Percentiles rank a stretch among this genome's conserved stretches.
Conservation (phyloP, 2,797 vertebrate species). For the Ataeniobius toweri region DNA sequence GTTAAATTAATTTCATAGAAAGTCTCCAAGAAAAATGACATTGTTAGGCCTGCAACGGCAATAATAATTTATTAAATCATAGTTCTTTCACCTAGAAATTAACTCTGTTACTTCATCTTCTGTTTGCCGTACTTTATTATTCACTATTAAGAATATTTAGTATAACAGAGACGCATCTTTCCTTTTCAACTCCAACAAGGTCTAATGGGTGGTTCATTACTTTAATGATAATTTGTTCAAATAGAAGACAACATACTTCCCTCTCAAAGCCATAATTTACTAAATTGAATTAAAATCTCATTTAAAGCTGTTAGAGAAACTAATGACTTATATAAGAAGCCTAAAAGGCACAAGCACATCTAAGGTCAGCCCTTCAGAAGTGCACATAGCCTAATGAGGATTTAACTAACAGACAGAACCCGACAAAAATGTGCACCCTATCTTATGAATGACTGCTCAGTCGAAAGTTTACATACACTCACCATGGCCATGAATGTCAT, state of each 20-base stretch:
- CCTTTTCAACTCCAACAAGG: conserved; percentile 2
- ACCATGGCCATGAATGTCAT: not conserved
- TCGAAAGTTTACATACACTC: not conserved
- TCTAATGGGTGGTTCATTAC: conserved; percentile 7
- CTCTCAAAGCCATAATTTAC: conserved; percentile 6
- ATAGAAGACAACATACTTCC: conserved; percentile 2
- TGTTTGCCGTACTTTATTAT: not conserved
- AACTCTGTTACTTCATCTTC: not conserved
- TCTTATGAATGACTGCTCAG: not conserved
- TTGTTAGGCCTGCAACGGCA: no score
- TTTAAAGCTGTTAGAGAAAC: conserved; percentile 4
- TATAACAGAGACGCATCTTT: not conserved
- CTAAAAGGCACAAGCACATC: not conserved
- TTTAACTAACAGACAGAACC: not conserved
- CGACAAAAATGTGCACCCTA: not conserved
- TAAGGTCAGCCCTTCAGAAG: not conserved
- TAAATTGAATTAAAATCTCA: conserved; percentile 10
- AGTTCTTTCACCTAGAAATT: not conserved
- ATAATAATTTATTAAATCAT: no score
- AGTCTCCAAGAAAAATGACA: no score
- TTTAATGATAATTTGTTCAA: conserved; percentile 10
- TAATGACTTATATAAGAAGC: conserved; percentile 3
- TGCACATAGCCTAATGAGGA: not conserved
- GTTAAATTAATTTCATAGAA: no score
- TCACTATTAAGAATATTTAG: conserved; percentile 1